These are phyloP conservation scores for Otocyon megalotis DNA, from an alignment of 2,113 vertebrate genomes.

Conservation along the genomic window DNA sequence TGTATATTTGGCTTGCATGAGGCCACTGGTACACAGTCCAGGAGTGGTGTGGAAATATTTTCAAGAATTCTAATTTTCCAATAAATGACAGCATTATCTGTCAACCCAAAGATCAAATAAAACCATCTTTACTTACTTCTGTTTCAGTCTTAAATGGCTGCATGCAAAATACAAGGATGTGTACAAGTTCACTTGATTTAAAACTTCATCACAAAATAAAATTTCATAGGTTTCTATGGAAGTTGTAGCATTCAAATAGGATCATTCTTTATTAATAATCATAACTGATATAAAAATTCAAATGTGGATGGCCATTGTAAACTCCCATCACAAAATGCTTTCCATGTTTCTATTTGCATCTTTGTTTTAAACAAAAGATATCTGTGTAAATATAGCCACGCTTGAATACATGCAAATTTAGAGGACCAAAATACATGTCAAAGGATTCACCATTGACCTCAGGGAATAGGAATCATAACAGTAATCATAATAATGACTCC, in stretches of 20 bases:
- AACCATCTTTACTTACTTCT: not conserved
- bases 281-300: not conserved
- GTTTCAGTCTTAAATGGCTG: not conserved
- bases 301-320: not conserved
- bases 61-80: not conserved
- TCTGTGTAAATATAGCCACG: not conserved
- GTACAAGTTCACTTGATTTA: not conserved
- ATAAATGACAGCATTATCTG: not conserved
- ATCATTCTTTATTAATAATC: not conserved
- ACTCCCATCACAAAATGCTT: not conserved
- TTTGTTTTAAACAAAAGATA: constrained; percentile 42
- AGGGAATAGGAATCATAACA: not conserved
- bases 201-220: not conserved
- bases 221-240: not conserved
- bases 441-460: not conserved
- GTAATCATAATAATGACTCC: not conserved
- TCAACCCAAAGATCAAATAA: not conserved
- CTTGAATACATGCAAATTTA: not conserved
- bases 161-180: not conserved
- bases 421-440: not conserved
- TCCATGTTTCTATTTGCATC: not conserved
- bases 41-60: not conserved
- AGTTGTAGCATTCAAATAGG: not conserved
- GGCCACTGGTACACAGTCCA: not conserved
- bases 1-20: not conserved